These are phyloP conservation scores for Anguilla obscura DNA, from an alignment of 2,797 vertebrate genomes.

Conservation along the genomic window DNA sequence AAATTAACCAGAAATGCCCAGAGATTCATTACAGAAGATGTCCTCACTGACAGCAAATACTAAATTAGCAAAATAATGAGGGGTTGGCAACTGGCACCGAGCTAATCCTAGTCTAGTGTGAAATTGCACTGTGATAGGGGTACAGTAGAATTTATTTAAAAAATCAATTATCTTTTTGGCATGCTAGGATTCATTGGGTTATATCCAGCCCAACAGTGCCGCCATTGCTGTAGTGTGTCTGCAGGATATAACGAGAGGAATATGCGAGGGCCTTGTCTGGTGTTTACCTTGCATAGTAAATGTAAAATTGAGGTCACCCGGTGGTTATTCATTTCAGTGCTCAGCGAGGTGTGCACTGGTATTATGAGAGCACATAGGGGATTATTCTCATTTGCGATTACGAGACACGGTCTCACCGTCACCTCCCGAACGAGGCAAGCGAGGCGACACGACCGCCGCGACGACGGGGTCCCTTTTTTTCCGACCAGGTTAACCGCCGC, in stretches of 20 bases:
- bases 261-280: slow-evolving; percentile 3
- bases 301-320: slow-evolving; percentile 41
- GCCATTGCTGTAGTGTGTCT: slow-evolving; percentile 26
- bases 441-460: background rate
- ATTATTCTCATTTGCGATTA: slow-evolving; percentile 42
- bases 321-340: slow-evolving; percentile 56
- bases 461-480: background rate
- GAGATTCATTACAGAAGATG: background rate
- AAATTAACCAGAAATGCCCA: background rate
- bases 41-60: background rate
- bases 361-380: background rate
- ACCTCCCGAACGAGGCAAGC: slow-evolving; percentile 50
- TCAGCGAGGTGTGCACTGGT: slow-evolving; percentile 43
- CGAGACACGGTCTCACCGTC: slow-evolving; percentile 48
- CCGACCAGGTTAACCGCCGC: background rate
- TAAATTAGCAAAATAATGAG: slow-evolving; percentile 29
- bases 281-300: slow-evolving; percentile 55
- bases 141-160: slow-evolving; percentile 28
- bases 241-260: slow-evolving; percentile 34
- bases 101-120: slow-evolving; percentile 38
- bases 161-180: slow-evolving; percentile 18
- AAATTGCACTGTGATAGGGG: slow-evolving; percentile 37
- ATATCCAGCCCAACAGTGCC: background rate
- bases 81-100: slow-evolving; percentile 30
- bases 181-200: slow-evolving; percentile 42